Percentiles rank a stretch among this genome's conserved stretches.
These are phyloP conservation scores for Pseudopleuronectes americanus DNA, from an alignment of 2,797 vertebrate species.

Conservation along the genomic window DNA sequence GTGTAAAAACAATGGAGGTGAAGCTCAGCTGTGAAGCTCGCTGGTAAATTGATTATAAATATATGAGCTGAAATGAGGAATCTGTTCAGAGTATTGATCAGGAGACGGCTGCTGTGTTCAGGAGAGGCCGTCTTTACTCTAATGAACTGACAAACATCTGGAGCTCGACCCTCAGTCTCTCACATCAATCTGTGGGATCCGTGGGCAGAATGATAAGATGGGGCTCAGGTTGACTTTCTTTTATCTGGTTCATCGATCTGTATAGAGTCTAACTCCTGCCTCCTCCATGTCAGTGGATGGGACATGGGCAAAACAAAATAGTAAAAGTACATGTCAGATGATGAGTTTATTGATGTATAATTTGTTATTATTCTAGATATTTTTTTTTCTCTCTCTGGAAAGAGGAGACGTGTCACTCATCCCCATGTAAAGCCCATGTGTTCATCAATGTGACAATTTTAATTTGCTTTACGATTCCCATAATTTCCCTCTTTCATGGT, in stretches of 20 bases:
- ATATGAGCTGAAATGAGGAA: slow-evolving; percentile 55
- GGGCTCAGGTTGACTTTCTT: slow-evolving; percentile 28
- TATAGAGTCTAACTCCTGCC: no score
- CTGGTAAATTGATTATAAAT: slow-evolving; percentile 56
- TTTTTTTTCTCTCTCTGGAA: no score
- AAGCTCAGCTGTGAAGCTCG: slow-evolving; percentile 39
- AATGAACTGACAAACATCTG: slow-evolving; percentile 53
- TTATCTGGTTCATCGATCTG: slow-evolving; percentile 10
- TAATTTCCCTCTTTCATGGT: slow-evolving; percentile 33
- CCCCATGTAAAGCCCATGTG: no score
- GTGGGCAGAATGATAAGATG: slow-evolving; percentile 4
- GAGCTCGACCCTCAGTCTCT: slow-evolving; percentile 9
- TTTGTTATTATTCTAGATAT: no score
- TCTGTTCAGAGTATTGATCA: slow-evolving; percentile 59
- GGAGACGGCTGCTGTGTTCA: slow-evolving; percentile 38
- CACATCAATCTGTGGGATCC: no score
- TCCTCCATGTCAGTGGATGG: no score
- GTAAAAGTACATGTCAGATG: no score
- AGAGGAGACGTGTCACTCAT: no score
- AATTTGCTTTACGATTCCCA: slow-evolving; percentile 35
- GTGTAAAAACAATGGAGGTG: slow-evolving; percentile 36
- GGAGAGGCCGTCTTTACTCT: slow-evolving; percentile 19
- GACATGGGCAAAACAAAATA: no score
- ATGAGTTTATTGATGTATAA: no score
- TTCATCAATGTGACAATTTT: background rate